A percentile compares a stretch with the other conserved stretches of the same genome.
Evolutionary conservation across 2,113 vertebrate genomes (phyloP).

Genomic region (Ondatra zibethicus): DNA sequence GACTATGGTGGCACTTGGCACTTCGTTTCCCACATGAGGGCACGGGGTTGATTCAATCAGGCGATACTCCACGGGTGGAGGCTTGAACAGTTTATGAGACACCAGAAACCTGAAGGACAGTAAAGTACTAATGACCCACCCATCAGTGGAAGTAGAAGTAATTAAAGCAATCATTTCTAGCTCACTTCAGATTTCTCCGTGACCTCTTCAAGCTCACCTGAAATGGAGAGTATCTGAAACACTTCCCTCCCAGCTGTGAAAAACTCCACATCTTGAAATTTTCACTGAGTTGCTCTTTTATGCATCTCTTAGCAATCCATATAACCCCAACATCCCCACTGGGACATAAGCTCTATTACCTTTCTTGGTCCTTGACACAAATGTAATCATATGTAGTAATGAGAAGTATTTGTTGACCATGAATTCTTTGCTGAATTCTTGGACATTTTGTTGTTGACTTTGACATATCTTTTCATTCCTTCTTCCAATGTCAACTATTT

Average conservation of each 20-base stretch:
- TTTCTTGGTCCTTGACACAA: background rate
- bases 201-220: background rate
- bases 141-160: background rate
- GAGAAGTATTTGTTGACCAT: background rate
- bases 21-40: background rate
- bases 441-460: background rate
- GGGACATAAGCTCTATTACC: background rate
- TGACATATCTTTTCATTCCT: background rate
- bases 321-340: background rate
- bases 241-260: no score
- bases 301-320: background rate
- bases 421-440: background rate
- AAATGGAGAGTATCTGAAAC: background rate
- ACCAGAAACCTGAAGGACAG: background rate
- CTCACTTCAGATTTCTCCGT: background rate
- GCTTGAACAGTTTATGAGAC: constrained; percentile 21
- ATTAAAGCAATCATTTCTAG: background rate
- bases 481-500: background rate
- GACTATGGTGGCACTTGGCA: background rate
- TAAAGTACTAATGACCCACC: background rate
- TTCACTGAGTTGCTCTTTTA: background rate
- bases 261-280: constrained; percentile 2
- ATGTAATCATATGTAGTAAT: background rate
- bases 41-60: background rate
- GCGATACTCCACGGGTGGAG: background rate